Evolutionary conservation across 2,888 invertebrate genomes (phyloP).

Genomic region (Nephrotoma flavescens): DNA sequence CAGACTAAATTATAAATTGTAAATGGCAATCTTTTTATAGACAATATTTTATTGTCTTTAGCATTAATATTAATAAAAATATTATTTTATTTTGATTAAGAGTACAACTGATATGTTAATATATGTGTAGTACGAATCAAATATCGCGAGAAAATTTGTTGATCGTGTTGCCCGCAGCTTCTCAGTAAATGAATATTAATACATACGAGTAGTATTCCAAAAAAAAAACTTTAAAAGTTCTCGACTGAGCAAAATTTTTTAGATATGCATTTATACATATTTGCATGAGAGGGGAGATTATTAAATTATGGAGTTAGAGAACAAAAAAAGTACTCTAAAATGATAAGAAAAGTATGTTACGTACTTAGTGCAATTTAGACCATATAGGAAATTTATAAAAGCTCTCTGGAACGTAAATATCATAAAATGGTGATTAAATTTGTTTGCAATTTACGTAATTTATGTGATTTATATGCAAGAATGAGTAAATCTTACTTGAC

Average conservation of each 20-base stretch:
- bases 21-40: background rate
- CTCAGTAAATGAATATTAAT: too few species aligned
- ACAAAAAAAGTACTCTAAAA: background rate
- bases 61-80: background rate
- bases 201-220: too few species aligned
- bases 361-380: background rate
- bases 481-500: background rate
- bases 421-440: background rate
- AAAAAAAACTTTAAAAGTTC: too few species aligned
- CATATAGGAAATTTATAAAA: background rate
- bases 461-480: background rate
- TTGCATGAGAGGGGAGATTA: background rate
- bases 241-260: too few species aligned
- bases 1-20: background rate
- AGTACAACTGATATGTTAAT: background rate
- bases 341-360: background rate
- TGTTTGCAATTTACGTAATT: background rate
- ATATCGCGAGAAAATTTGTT: too few species aligned
- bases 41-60: background rate
- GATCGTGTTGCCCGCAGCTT: too few species aligned
- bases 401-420: background rate
- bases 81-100: background rate
- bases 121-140: too few species aligned
- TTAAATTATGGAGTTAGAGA: background rate
- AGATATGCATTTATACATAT: too few species aligned